phyloP scores from a whole-genome alignment of 2,797 vertebrate species.

The Eulemur albifrons region DNA sequence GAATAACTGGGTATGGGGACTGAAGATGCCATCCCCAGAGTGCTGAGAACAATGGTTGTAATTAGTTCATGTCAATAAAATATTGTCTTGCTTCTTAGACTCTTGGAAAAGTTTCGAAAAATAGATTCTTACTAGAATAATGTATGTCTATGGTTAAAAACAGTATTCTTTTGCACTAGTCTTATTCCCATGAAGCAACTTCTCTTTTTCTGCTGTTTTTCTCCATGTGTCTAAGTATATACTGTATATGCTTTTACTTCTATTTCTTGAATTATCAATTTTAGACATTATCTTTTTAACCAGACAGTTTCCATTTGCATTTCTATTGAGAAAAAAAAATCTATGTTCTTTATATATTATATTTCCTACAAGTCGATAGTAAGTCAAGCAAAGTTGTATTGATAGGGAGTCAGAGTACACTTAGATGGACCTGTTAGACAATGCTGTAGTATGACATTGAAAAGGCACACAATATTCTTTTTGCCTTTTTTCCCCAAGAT shows the following conservation, averaged over 20 bases:
- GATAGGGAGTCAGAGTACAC: neutral
- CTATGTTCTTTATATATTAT: neutral
- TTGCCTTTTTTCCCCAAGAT: neutral
- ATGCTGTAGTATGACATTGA: neutral
- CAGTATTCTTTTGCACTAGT: neutral
- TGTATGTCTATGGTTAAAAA: neutral
- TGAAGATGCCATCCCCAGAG: neutral
- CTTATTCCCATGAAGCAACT: neutral
- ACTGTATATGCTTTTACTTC: neutral
- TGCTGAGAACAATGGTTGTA: neutral
- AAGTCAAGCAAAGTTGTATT: neutral
- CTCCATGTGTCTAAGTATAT: neutral
- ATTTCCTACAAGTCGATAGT: neutral
- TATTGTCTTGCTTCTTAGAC: neutral
- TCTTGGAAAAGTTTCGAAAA: neutral
- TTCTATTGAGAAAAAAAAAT: neutral
- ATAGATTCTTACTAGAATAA: neutral
- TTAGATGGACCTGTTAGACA: neutral
- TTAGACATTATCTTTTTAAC: neutral
- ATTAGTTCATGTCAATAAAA: neutral
- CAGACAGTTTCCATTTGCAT: neutral
- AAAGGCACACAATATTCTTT: neutral
- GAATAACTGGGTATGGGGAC: neutral
- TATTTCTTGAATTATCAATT: neutral
- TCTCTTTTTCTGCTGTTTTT: neutral